Base-by-base conservation (phyloP, 2,113 vertebrate genomes). In the Scophthalmus maximus region DNA sequence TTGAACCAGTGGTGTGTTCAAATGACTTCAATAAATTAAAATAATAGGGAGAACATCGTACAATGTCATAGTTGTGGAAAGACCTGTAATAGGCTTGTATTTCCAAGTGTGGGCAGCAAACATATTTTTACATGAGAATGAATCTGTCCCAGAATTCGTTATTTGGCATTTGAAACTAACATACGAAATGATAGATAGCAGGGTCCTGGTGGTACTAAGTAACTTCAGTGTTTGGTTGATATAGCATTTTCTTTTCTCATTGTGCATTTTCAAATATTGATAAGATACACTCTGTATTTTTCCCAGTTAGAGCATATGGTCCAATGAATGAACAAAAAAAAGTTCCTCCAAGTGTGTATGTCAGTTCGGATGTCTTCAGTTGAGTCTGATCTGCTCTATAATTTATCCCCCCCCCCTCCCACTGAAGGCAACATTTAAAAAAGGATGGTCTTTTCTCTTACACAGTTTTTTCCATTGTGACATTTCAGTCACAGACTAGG, bases 21-120 rank as follows among this genome's bases (percentile, higher is more conserved):
- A 62, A 82, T 60, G 46, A 73, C 66, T 83, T 78, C 27, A 91
- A 89, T 90, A 89, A 88, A 87, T 88, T 79, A 79, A 82, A 76
- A 79, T 78, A 85, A 76, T 27, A 42, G 72, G 51, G 58, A 38
- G 46, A 67, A 76, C 46, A 60, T 71, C 68, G 32, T 71, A 70
- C 38, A 81, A 36, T 77, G 53, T 59, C 10, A 23, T 46, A 78
- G n/a, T 42, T 49, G n/a, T 60, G 38, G 7, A 71, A 61, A 38
- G 29, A 40, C 38, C 22, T 59, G 17, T 8, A n/a, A 34, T 49
- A 25, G 12, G 30, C 30, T 29, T 46, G 2, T 64, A 36, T 67
- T 55, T 79, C 34, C 61, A 64, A 75, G 32, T 50, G 60, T 15
- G 5, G 47, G 20, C n/a, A 62, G 36, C 44, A 51, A 61, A 72